Conservation (phyloP, 2,113 vertebrate species). For the Strix aluco region DNA sequence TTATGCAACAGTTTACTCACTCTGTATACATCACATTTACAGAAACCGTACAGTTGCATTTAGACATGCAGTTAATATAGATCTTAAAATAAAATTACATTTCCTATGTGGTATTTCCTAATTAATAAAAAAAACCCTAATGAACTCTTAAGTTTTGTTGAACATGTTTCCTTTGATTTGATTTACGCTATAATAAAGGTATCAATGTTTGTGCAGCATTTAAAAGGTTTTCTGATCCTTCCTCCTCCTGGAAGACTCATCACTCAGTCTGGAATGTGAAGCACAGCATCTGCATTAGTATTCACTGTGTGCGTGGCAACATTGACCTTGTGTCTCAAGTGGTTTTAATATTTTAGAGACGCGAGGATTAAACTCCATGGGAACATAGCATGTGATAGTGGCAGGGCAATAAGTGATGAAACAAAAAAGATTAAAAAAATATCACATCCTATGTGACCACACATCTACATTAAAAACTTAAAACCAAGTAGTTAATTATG, state of each 20-base stretch:
- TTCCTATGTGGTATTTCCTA: not conserved
- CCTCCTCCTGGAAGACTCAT: not conserved
- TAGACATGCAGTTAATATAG: not conserved
- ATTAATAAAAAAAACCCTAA: not conserved
- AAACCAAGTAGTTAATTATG: not conserved
- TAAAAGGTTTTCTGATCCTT: not conserved
- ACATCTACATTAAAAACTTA: not conserved
- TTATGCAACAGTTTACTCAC: not conserved
- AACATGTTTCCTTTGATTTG: not conserved
- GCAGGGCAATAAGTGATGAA: not conserved
- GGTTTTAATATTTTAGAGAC: constrained; percentile 24
- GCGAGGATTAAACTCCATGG: constrained; percentile 23
- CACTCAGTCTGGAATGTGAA: not conserved
- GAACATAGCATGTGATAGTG: not conserved
- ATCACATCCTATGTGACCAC: not conserved
- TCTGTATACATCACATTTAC: not conserved
- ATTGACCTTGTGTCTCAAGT: not conserved
- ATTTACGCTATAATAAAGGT: not conserved
- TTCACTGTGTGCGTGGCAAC: not conserved
- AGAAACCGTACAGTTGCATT: not conserved
- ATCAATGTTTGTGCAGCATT: not conserved
- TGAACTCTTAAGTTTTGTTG: not conserved
- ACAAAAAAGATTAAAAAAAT: not conserved
- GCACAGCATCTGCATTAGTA: not conserved
- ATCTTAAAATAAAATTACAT: not conserved